Percentiles rank a stretch among this genome's conserved stretches.
Evolutionary conservation across 2,113 vertebrate genomes (phyloP).

Genomic region (Pluvialis apricaria): DNA sequence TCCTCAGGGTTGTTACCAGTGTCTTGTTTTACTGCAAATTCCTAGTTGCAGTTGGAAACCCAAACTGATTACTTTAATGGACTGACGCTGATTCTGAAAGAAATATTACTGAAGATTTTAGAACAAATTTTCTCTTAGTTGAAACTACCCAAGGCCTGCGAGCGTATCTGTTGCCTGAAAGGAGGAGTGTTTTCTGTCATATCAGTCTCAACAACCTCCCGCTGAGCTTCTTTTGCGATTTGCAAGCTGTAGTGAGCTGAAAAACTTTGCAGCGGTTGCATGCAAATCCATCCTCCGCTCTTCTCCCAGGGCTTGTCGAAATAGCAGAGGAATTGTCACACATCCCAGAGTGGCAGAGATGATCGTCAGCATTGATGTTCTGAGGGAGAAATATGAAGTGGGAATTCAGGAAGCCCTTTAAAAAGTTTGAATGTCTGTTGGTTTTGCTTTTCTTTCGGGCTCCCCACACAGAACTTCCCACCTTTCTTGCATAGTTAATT

Average conservation of each 20-base stretch:
- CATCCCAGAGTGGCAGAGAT: neutral
- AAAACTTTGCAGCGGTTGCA: neutral
- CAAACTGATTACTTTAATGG: neutral
- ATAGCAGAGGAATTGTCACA: constrained; percentile 6
- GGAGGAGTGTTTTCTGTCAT: neutral
- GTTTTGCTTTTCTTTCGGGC: neutral
- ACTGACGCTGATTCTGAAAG: neutral
- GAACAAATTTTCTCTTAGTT: neutral
- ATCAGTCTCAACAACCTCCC: neutral
- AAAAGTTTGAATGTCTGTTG: neutral
- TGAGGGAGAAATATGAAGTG: neutral
- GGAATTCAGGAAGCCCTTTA: neutral
- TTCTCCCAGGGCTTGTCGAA: neutral
- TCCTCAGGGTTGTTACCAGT: neutral
- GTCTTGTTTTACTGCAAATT: neutral
- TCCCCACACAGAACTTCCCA: neutral
- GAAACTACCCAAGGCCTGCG: neutral
- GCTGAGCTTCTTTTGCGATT: neutral
- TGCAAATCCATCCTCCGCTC: neutral
- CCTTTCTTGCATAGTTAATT: neutral
- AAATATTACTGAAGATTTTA: neutral
- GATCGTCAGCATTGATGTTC: neutral
- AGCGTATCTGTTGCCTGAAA: neutral
- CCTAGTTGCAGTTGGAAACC: neutral
- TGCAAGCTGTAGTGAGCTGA: neutral